Conservation (phyloP, 2,113 vertebrate species). For the Jacana jacana region DNA sequence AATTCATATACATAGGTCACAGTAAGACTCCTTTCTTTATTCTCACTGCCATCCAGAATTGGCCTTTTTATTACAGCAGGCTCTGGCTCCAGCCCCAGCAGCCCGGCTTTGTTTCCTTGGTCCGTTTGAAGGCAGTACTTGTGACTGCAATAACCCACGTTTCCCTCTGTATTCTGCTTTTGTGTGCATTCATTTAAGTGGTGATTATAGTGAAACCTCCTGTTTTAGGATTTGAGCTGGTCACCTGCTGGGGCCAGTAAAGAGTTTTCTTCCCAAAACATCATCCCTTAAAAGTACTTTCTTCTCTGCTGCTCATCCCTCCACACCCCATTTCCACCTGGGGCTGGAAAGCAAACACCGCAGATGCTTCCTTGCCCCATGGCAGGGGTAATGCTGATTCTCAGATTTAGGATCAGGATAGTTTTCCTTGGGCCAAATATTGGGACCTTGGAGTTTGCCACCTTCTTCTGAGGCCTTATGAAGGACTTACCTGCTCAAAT, state of each 20-base stretch:
- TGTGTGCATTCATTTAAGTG: background rate
- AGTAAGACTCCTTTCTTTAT: background rate
- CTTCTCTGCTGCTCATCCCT: background rate
- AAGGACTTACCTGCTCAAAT: background rate
- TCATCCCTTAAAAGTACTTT: background rate
- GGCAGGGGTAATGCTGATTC: accelerated
- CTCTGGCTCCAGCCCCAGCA: background rate
- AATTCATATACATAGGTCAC: background rate
- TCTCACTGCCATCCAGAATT: background rate
- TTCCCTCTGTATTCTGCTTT: background rate
- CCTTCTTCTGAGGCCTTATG: background rate
- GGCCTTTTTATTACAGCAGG: background rate
- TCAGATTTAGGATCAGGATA: background rate
- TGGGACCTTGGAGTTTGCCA: background rate
- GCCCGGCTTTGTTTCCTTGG: background rate
- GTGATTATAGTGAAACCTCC: background rate
- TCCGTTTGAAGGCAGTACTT: background rate
- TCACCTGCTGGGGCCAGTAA: background rate
- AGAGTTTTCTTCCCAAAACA: background rate
- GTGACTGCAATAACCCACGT: background rate
- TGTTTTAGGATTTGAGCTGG: background rate
- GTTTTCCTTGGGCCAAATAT: background rate
- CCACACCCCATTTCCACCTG: background rate
- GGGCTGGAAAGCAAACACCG: accelerated
- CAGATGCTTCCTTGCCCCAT: background rate